Conservation (phyloP, 2,888 invertebrate species). For the Rhyacophila evoluta region DNA sequence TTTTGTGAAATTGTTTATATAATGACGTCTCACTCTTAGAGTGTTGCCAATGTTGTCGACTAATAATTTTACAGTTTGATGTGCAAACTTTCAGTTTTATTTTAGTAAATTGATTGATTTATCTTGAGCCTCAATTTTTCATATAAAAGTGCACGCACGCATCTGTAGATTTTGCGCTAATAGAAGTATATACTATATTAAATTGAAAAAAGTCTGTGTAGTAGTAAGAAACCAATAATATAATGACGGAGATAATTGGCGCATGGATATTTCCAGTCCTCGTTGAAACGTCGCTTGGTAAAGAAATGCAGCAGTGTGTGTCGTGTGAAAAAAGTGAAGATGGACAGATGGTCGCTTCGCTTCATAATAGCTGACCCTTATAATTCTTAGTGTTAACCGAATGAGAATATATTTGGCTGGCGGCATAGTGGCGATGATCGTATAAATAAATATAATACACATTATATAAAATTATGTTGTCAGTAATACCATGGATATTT, state of each 20-base stretch:
- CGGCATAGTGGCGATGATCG: background rate
- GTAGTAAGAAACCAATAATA: slow-evolving; percentile 24
- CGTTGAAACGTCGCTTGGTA: background rate
- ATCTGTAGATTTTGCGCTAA: slow-evolving; percentile 19
- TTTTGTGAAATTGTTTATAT: too few species aligned
- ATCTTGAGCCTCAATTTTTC: too few species aligned
- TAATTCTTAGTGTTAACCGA: slow-evolving; percentile 4
- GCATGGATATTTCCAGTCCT: background rate
- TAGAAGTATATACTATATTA: slow-evolving; percentile 12
- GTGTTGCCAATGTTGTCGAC: too few species aligned
- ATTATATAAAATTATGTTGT: background rate
- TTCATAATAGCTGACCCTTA: slow-evolving; percentile 5
- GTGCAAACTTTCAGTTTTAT: too few species aligned
- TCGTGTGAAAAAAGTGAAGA: background rate
- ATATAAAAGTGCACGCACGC: slow-evolving; percentile 6
- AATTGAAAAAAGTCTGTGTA: slow-evolving; percentile 24
- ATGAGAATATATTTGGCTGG: background rate
- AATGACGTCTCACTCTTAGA: too few species aligned
- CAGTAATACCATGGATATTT: background rate
- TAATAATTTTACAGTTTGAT: too few species aligned
- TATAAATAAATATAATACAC: background rate
- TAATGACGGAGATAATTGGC: background rate
- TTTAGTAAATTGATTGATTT: too few species aligned
- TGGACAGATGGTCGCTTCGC: background rate
- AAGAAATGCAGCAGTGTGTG: background rate